Evolutionary conservation across 2,113 vertebrate species (phyloP).

Genomic region (Choloepus hoffmanni): DNA sequence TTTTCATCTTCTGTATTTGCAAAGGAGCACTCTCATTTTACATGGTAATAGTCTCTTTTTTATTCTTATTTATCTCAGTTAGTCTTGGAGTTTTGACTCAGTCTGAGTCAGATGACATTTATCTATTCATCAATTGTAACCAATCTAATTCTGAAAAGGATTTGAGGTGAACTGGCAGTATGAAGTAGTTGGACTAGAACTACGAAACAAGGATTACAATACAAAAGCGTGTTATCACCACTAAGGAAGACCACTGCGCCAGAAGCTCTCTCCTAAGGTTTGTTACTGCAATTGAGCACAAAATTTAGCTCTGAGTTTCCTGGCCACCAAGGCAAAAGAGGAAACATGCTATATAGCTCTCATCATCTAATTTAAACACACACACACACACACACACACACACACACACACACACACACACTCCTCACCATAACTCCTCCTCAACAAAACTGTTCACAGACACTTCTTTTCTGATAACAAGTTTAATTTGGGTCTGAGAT

Average conservation of each 20-base stretch:
- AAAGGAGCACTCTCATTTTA: not conserved
- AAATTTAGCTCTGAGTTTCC: constrained; percentile 20
- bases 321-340: not conserved
- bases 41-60: not conserved
- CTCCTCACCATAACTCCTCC: not conserved
- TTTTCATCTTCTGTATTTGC: not conserved
- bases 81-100: not conserved
- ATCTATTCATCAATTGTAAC: not conserved
- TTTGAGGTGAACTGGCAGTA: not conserved
- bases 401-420: not conserved
- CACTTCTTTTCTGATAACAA: not conserved
- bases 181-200: not conserved
- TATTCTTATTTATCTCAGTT: not conserved
- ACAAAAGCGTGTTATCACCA: not conserved
- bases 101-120: not conserved
- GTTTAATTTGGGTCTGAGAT: not conserved
- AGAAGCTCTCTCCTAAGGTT: constrained; percentile 25
- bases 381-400: not conserved
- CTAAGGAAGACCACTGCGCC: not conserved
- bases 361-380: not conserved
- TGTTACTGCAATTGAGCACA: not conserved
- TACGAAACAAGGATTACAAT: not conserved
- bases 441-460: not conserved
- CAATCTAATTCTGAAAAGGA: not conserved
- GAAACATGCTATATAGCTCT: not conserved